Percentiles rank a stretch among this genome's conserved stretches.
Conservation (phyloP, 2,888 invertebrate genomes). For the Luffia ferchaultella region DNA sequence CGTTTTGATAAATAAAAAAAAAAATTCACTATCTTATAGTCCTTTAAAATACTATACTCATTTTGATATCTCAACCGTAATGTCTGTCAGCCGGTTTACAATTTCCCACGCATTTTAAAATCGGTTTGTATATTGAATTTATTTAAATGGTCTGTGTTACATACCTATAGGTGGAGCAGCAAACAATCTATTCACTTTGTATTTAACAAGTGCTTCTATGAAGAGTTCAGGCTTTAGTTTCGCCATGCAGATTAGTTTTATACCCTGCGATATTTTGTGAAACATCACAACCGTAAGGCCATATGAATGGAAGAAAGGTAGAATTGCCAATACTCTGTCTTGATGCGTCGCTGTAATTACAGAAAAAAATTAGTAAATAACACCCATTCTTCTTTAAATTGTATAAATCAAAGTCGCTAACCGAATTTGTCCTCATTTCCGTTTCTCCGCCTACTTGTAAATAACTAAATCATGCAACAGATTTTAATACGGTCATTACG, state of each 20-base stretch:
- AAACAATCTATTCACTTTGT: slow-evolving; percentile 70
- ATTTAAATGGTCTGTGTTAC: too few species aligned
- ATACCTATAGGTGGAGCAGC: slow-evolving; percentile 82
- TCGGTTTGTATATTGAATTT: too few species aligned
- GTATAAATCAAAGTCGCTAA: not conserved
- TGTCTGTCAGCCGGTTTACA: too few species aligned
- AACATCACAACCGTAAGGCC: slow-evolving; percentile 71
- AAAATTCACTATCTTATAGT: too few species aligned
- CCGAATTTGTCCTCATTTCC: not conserved
- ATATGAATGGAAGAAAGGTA: slow-evolving; percentile 87
- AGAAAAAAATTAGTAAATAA: not conserved
- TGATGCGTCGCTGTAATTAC: slow-evolving; percentile 55
- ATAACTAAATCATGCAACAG: not conserved
- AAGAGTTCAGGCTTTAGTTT: slow-evolving; percentile 76
- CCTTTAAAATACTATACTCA: too few species aligned
- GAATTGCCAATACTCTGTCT: slow-evolving; percentile 69
- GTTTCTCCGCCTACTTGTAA: not conserved
- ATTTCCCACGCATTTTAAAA: too few species aligned
- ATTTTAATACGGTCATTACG: not conserved
- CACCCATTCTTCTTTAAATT: not conserved
- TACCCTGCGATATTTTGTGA: slow-evolving; percentile 67
- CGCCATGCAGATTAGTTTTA: slow-evolving; percentile 72
- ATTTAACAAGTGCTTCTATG: slow-evolving; percentile 68
- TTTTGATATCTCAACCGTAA: too few species aligned
- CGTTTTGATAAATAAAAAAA: too few species aligned